phyloP scores from a whole-genome alignment of 1,140 invertebrate genomes.

The Pantala flavescens region DNA sequence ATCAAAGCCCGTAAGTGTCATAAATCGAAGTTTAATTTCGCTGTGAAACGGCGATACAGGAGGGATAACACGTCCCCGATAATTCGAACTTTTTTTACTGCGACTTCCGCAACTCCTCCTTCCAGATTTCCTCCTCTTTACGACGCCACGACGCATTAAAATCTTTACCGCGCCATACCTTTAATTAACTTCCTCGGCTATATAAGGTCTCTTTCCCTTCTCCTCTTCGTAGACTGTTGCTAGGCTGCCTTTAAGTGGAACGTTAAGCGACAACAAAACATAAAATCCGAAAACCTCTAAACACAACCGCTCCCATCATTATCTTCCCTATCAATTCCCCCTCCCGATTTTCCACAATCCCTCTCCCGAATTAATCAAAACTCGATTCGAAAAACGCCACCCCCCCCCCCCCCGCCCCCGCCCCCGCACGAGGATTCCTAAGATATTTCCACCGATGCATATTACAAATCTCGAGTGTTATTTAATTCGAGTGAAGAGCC shows the following conservation, averaged over 20 bases:
- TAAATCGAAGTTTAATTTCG: too few relatives aligned
- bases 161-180: slow-evolving; percentile 4
- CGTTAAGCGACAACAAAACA: not conserved
- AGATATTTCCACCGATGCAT: too few relatives aligned
- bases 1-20: too few relatives aligned
- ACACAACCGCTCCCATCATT: too few relatives aligned
- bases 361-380: not conserved
- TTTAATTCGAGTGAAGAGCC: too few relatives aligned
- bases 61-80: too few relatives aligned
- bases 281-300: not conserved
- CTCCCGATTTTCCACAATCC: not conserved
- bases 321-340: not conserved
- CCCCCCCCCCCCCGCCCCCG: not conserved
- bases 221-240: not conserved
- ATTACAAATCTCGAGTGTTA: too few relatives aligned
- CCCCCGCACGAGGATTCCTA: not conserved
- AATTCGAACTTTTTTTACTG: too few relatives aligned
- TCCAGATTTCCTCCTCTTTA: too few relatives aligned
- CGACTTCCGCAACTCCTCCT: too few relatives aligned
- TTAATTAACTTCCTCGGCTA: not conserved
- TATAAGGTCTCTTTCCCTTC: not conserved
- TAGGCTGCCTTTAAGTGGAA: not conserved
- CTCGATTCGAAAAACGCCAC: not conserved
- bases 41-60: too few relatives aligned
- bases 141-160: not conserved